Base-by-base conservation (phyloP, 1,140 invertebrate species). In the Drosophila insularis region DNA sequence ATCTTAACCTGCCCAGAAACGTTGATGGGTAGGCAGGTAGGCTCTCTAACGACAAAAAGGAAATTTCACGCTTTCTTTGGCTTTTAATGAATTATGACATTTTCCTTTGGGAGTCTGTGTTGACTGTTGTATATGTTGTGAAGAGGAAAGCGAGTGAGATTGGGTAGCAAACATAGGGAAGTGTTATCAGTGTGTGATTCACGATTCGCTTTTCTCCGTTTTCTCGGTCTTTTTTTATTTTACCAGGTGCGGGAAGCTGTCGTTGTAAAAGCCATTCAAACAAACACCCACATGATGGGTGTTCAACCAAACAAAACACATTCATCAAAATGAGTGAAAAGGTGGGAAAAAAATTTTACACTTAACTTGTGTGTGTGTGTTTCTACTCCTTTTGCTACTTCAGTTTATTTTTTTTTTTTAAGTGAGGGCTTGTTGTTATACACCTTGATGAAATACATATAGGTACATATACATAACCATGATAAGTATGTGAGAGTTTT, bases 31-130 rank as follows among this genome's bases (percentile, higher is more conserved):
- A 13, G 32, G 32, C 32, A 3, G 32, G 35, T 37, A 37, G 35
- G 35, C 35, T 37, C 35, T 59, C 55, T 60, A 50, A 32, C 70
- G 73, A 67, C 63, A 63, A 62, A 55, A 27, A 58, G 55, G 60
- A 55, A 89, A 71, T 77, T 76, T 89, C 66, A 80, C 72, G 84
- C 68, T 84, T 87, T 82, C 59, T 69, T 71, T 69, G 70, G 70
- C 63, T 78, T 80, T 77, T 84, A 84, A 89, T 89, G 84, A 89
- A 89, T 89, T 80, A 89, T 89, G 85, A 80, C 84, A 89, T 78
- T 89, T 84, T 89, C 39, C 73, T 69, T 71, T 40, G 64, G 55
- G 56, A 68, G 69, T 37, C 71, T 53, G 46, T 65, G 43, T 50
- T 50, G 43, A 53, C 56, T 32, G 40, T 43, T 55, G 59, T 66